Conservation (phyloP, 2,113 vertebrate species). For the Addax nasomaculatus region DNA sequence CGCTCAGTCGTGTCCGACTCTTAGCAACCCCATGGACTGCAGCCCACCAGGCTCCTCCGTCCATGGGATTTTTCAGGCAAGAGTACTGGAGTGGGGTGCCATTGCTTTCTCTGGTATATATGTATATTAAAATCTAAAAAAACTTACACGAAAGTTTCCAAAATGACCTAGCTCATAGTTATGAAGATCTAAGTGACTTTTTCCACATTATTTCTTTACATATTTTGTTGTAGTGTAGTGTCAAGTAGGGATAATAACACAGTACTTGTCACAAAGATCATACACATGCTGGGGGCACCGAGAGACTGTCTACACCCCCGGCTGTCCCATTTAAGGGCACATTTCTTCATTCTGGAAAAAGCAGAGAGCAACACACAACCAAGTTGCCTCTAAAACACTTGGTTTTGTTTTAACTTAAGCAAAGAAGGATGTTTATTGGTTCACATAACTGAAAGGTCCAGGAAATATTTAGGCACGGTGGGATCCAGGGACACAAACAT, state of each 20-base stretch:
- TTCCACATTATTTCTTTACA: not conserved
- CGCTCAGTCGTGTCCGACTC: too few species aligned
- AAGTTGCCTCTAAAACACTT: not conserved
- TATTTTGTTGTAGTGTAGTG: not conserved
- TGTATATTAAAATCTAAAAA: not conserved
- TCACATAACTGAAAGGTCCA: not conserved
- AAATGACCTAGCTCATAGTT: not conserved
- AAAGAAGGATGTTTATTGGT: slow-evolving; percentile 68
- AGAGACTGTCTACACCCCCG: not conserved
- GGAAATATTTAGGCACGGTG: slow-evolving; percentile 46
- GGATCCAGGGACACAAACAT: slow-evolving; percentile 54
- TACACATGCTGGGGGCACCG: not conserved
- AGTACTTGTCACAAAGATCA: not conserved
- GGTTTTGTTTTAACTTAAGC: slow-evolving; percentile 47
- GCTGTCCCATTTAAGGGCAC: not conserved
- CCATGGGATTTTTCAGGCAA: too few species aligned
- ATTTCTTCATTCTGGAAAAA: not conserved
- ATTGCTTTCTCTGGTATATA: too few species aligned
- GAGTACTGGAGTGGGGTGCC: too few species aligned
- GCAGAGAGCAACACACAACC: not conserved
- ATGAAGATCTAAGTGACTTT: slow-evolving; percentile 6
- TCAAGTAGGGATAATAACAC: not conserved
- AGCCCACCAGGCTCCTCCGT: too few species aligned
- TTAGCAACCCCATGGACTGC: too few species aligned
- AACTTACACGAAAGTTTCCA: not conserved